Percentiles rank a stretch among this genome's conserved stretches.
Conservation (phyloP, 1,140 invertebrate genomes). For the Drosophila seguyi region DNA sequence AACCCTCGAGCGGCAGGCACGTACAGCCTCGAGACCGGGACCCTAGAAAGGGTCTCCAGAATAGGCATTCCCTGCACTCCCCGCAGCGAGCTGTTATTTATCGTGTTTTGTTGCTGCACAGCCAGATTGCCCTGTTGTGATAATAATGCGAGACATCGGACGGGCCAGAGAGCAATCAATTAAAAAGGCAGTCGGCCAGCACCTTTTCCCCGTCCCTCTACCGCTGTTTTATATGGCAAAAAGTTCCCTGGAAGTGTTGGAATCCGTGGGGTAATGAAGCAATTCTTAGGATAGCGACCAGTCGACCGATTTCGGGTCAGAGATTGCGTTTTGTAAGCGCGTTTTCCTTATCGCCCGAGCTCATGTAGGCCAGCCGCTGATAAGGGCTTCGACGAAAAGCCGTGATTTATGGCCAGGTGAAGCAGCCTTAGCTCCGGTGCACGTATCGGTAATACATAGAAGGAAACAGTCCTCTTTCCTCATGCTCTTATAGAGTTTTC, state of each 20-base stretch:
- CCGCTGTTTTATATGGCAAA: slow-evolving; percentile 33
- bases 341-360: slow-evolving; percentile 28
- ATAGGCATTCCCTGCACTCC: slow-evolving; percentile 28
- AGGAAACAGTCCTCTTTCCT: not conserved
- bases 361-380: slow-evolving; percentile 53
- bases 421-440: slow-evolving; percentile 35
- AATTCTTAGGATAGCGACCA: slow-evolving; percentile 61
- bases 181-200: slow-evolving; percentile 77
- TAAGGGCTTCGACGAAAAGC: slow-evolving; percentile 53
- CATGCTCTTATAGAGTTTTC: not conserved
- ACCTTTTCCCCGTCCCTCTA: slow-evolving; percentile 28
- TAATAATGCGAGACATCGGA: slow-evolving; percentile 75
- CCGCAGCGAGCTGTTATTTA: slow-evolving; percentile 75
- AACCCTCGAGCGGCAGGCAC: slow-evolving; percentile 60
- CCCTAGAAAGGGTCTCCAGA: slow-evolving; percentile 43
- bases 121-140: slow-evolving; percentile 75
- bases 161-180: slow-evolving; percentile 73
- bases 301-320: slow-evolving; percentile 64
- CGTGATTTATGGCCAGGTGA: slow-evolving; percentile 75
- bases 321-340: slow-evolving; percentile 51
- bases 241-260: slow-evolving; percentile 65
- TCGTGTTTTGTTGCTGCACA: slow-evolving; percentile 55
- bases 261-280: slow-evolving; percentile 69
- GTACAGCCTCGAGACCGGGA: slow-evolving; percentile 39
- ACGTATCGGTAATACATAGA: slow-evolving; percentile 33